Evolutionary conservation across 2,888 invertebrate genomes (phyloP), one percentile per base, ranked within the genome.

Genomic region (Matsumyia berberina): DNA sequence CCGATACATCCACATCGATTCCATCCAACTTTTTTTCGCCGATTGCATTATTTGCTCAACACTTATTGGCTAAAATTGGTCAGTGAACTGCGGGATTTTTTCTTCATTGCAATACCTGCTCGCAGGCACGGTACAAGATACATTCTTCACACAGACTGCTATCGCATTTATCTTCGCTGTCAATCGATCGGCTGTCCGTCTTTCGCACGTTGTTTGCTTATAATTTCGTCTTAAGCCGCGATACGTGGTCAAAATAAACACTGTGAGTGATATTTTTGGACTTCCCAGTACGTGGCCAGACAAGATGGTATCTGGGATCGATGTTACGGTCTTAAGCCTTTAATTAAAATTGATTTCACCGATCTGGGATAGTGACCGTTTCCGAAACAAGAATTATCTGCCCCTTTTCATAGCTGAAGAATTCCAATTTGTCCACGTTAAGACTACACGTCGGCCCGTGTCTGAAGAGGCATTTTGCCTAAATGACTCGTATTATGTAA

Each of bases 241-340:
- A 46, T 70, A 76, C 70, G 64, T 76, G 76, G 81, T 66, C 58
- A 70, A 70, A 66, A 70, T 64, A 76, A 76, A 70, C 64, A 76
- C 64, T 51, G 57, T 31, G 39, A 31, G 53, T 46, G 55, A 70
- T 17, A 58, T 51, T 49, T 49, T 57, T 29, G 31, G 31, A 33
- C 60, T 67, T 15, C 29, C 53, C 49, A 31, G 58, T 39, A 76
- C 44, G 74, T 67, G 76, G 51, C 42, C 64, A 44, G 64, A 33
- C 57, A 46, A 58, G 58, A 70, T 82, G 33, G 57, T 76, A 82
- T 82, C 58, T 51, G 7, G 5, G 64, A 57, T 49, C 53, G 44
- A 46, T 17, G 31, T 24, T 24, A 24, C 2, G 2, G 24, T 24
- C 24, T 1, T 9, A 51, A 31, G 17, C 53, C 73, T 62, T 81